phyloP scores from a whole-genome alignment of 2,797 vertebrate genomes.

The Clangula hyemalis region DNA sequence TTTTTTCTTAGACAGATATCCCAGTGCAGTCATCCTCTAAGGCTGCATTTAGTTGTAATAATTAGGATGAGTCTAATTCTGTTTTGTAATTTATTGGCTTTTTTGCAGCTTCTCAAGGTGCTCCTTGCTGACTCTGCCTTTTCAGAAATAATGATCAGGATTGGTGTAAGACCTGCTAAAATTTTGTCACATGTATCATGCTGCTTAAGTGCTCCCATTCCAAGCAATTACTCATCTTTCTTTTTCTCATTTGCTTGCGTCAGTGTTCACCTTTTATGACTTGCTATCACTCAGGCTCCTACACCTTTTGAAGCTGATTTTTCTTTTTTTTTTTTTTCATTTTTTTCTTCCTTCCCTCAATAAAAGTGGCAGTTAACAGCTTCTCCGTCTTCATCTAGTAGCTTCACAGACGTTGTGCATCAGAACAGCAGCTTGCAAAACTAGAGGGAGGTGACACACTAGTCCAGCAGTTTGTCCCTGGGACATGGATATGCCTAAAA shows the following conservation, averaged over 20 bases:
- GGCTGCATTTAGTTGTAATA: not conserved
- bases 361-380: not conserved
- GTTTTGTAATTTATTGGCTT: not conserved
- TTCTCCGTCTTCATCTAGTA: not conserved
- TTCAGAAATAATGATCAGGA: not conserved
- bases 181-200: not conserved
- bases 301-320: not conserved
- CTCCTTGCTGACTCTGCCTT: not conserved
- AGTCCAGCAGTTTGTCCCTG: not conserved
- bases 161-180: not conserved
- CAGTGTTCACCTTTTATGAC: not conserved
- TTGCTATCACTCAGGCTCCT: not conserved
- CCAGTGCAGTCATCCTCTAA: not conserved
- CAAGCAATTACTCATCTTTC: not conserved
- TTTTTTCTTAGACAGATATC: not conserved
- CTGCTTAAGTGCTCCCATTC: not conserved
- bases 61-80: not conserved
- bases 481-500: not conserved
- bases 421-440: not conserved
- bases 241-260: not conserved
- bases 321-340: not conserved
- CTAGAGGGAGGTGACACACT: not conserved
- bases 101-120: not conserved
- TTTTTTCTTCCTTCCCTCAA: rapidly evolving
- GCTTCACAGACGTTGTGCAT: not conserved